These are phyloP conservation scores for Drosophila bocki DNA, from an alignment of 1,140 invertebrate genomes.

Conservation along the genomic window DNA sequence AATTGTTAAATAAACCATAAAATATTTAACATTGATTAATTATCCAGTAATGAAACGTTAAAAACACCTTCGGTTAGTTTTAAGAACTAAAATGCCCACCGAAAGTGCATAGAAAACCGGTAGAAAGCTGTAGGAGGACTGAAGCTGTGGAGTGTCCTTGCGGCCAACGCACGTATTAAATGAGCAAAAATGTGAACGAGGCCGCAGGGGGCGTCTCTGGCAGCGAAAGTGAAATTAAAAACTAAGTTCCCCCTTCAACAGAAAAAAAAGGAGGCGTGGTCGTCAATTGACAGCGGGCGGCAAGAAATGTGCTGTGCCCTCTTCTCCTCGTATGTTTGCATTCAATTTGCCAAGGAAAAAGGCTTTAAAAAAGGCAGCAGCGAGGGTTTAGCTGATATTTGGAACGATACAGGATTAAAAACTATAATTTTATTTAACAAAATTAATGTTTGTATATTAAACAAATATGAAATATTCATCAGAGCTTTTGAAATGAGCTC, in stretches of 20 bases:
- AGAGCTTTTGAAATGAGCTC: neutral
- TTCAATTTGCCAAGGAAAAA: constrained; percentile 58
- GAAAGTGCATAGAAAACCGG: neutral
- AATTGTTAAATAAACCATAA: neutral
- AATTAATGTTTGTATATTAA: too few species aligned
- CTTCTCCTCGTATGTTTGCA: constrained; percentile 49
- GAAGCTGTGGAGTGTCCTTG: constrained; percentile 62
- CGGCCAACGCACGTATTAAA: constrained; percentile 63
- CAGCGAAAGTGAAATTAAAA: constrained; percentile 77
- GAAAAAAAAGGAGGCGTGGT: constrained; percentile 33
- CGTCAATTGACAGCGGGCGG: constrained; percentile 60
- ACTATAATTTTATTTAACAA: too few species aligned
- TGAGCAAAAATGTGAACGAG: constrained; percentile 64
- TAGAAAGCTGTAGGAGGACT: constrained; percentile 15
- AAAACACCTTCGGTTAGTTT: neutral
- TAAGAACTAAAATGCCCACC: neutral
- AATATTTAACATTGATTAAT: neutral
- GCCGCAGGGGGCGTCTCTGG: constrained; percentile 15
- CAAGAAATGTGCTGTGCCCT: neutral
- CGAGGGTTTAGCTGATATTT: constrained; percentile 11
- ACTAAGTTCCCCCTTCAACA: constrained; percentile 52
- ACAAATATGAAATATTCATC: neutral
- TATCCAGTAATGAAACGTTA: too few species aligned
- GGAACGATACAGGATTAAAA: too few species aligned
- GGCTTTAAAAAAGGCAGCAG: constrained; percentile 18